These are phyloP conservation scores for Characodon lateralis DNA, from an alignment of 2,797 vertebrate genomes.

Conservation along the genomic window DNA sequence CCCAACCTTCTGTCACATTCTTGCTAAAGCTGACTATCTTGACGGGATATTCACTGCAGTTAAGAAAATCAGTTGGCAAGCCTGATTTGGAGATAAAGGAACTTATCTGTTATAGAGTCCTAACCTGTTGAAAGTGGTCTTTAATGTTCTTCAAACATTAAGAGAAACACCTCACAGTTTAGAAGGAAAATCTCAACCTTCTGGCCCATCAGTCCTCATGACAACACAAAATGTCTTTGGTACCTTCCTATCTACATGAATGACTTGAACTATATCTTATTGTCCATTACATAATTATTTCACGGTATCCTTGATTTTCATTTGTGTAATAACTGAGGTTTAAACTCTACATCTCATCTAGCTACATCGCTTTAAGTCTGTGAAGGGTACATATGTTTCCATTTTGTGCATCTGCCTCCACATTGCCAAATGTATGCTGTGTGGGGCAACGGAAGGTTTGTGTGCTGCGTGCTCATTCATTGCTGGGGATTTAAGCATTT, in stretches of 20 bases:
- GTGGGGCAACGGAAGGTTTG: constrained; percentile 59
- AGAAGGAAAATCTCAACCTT: not conserved
- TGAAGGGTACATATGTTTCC: not conserved
- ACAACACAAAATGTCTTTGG: not conserved
- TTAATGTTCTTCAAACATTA: constrained; percentile 1
- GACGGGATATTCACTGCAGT: not conserved
- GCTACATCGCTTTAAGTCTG: not conserved
- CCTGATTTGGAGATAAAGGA: constrained; percentile 11
- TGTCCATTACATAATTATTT: not conserved
- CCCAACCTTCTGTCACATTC: constrained; percentile 23
- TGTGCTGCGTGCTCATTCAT: constrained; percentile 69
- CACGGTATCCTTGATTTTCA: not conserved
- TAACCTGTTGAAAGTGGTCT: not conserved
- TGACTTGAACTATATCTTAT: not conserved
- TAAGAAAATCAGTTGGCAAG: constrained; percentile 5
- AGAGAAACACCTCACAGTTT: not conserved
- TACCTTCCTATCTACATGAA: not conserved
- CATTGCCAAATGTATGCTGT: constrained; percentile 44
- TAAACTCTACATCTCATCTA: not conserved
- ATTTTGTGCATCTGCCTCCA: constrained; percentile 23
- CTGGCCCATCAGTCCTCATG: not conserved
- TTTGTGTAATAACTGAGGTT: not conserved
- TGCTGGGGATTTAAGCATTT: constrained; percentile 78
- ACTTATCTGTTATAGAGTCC: constrained; percentile 1
- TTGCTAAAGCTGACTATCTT: constrained; percentile 12